Percentiles rank a stretch among this genome's conserved stretches.
phyloP scores from a whole-genome alignment of 1,140 invertebrate species.

The Heliconius eleuchia region DNA sequence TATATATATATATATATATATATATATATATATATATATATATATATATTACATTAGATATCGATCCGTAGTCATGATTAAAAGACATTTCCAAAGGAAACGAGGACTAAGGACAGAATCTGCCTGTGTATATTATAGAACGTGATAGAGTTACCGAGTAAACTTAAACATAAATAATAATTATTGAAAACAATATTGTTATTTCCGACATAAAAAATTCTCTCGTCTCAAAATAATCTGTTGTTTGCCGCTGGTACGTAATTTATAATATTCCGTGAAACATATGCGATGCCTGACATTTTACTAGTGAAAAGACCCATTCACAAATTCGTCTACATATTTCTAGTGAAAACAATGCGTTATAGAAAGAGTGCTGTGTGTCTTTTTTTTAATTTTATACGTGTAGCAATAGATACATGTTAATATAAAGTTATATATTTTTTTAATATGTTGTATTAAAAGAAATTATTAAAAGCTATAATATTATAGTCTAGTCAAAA shows the following conservation, averaged over 20 bases:
- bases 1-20: too few relatives aligned
- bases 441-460: too few relatives aligned
- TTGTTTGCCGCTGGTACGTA: constrained; percentile 20
- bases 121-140: neutral
- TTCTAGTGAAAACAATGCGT: constrained; percentile 24
- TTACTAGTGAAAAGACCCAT: constrained; percentile 30
- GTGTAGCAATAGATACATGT: neutral
- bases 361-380: neutral
- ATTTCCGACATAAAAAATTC: constrained; percentile 4
- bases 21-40: too few relatives aligned
- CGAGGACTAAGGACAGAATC: neutral
- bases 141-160: too few relatives aligned
- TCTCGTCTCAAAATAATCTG: constrained; percentile 27
- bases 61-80: neutral
- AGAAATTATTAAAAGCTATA: too few relatives aligned
- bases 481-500: neutral
- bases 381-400: neutral
- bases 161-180: neutral
- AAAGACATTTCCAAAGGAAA: neutral
- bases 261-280: constrained; percentile 26
- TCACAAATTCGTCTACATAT: constrained; percentile 28
- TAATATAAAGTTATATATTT: neutral
- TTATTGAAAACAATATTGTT: constrained; percentile 24
- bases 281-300: constrained; percentile 26
- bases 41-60: neutral